Conservation (phyloP, 2,888 invertebrate genomes). For the Tigriopus californicus region DNA sequence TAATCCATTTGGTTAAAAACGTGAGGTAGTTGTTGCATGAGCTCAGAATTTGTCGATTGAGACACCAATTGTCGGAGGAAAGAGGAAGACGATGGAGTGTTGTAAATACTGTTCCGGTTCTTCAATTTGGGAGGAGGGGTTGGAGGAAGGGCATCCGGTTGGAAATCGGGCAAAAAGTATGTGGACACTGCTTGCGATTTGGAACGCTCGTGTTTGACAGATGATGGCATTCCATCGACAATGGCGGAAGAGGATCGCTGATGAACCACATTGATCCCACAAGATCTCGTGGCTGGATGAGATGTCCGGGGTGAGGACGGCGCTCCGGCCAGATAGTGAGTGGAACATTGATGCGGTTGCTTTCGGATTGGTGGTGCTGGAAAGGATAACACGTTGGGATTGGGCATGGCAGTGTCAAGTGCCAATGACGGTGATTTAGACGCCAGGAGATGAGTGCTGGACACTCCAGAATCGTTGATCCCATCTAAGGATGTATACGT, state of each 20-base stretch:
- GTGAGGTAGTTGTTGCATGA: too few species aligned
- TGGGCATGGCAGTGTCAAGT: too few species aligned
- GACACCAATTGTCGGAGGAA: too few species aligned
- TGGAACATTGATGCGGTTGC: too few species aligned
- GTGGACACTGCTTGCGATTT: not conserved
- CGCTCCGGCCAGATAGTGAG: too few species aligned
- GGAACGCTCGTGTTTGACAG: not conserved
- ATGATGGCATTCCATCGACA: not conserved
- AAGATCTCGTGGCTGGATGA: not conserved
- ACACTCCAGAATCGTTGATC: not conserved
- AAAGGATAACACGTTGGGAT: not conserved
- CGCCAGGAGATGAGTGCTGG: not conserved
- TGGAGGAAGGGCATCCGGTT: not conserved
- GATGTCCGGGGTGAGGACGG: too few species aligned
- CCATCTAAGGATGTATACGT: not conserved
- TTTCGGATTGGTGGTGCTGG: too few species aligned
- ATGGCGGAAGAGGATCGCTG: not conserved
- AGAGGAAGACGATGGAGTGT: too few species aligned
- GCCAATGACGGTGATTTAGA: not conserved
- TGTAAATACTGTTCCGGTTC: not conserved
- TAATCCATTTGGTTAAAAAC: too few species aligned
- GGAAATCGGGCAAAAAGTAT: too few species aligned
- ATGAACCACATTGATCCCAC: slow-evolving; percentile 1
- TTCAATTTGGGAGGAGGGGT: not conserved
- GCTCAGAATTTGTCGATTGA: too few species aligned